These are phyloP conservation scores for Morus bassanus DNA, from an alignment of 2,797 vertebrate species.

Conservation along the genomic window DNA sequence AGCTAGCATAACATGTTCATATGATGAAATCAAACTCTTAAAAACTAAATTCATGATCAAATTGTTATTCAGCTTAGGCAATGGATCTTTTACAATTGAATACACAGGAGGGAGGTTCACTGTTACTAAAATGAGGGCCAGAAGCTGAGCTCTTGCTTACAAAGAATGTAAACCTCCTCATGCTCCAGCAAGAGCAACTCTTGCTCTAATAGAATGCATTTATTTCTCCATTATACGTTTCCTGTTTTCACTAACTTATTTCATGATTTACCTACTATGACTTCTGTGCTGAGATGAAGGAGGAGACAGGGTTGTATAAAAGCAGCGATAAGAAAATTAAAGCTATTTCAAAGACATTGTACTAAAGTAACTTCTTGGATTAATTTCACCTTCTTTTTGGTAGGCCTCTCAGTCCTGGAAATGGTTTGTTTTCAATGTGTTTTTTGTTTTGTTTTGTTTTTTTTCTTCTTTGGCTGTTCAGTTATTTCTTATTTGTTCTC, in stretches of 20 bases:
- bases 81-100: background rate
- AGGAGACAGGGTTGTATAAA: background rate
- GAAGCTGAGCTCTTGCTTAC: background rate
- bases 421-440: background rate
- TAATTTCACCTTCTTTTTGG: background rate
- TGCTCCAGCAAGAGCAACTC: background rate
- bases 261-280: background rate
- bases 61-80: background rate
- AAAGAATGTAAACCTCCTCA: background rate
- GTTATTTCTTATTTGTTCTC: constrained; percentile 18
- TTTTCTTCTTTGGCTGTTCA: background rate
- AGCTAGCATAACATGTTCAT: background rate
- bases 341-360: background rate
- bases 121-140: background rate
- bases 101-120: background rate
- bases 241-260: background rate
- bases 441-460: background rate
- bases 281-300: background rate
- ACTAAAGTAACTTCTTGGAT: background rate
- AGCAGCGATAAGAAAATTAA: background rate
- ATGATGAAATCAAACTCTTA: background rate
- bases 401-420: background rate
- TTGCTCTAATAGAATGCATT: background rate
- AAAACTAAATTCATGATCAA: background rate
- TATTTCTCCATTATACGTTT: background rate